phyloP scores from a whole-genome alignment of 2,113 vertebrate species.

The Elgaria multicarinata region DNA sequence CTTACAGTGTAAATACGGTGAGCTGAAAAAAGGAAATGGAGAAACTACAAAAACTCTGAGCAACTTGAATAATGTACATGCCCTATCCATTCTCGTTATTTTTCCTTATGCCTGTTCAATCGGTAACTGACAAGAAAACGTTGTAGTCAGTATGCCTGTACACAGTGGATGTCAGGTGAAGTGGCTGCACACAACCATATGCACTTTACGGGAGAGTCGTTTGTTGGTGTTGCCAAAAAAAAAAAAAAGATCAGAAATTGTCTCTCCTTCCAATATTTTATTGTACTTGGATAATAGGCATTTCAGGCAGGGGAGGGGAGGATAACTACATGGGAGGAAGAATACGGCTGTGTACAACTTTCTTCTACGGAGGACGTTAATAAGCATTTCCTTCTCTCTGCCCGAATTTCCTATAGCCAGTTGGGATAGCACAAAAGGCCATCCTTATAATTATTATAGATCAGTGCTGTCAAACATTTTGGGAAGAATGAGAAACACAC shows the following conservation, averaged over 20 bases:
- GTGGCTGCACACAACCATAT: not conserved
- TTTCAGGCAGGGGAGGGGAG: not conserved
- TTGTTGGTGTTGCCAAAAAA: not conserved
- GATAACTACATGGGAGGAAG: not conserved
- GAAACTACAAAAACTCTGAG: not conserved
- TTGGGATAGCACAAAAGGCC: not conserved
- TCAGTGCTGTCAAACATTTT: not conserved
- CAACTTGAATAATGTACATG: not conserved
- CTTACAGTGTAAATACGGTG: not conserved
- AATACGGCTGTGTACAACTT: not conserved
- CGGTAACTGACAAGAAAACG: not conserved
- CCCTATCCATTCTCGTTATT: not conserved
- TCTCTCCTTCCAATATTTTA: not conserved
- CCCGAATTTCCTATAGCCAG: not conserved
- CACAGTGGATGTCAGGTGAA: not conserved
- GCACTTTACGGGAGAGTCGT: not conserved
- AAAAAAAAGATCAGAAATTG: not conserved
- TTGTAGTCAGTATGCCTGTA: not conserved
- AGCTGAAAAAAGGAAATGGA: not conserved
- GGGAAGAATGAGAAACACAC: too few species aligned
- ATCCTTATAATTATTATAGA: not conserved
- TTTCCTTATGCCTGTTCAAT: not conserved
- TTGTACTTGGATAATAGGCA: not conserved
- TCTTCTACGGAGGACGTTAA: slow-evolving; percentile 1
- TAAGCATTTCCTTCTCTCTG: not conserved